These are phyloP conservation scores for Botrylloides violaceus DNA, from an alignment of 23 tunicate genomes.

Conservation along the genomic window DNA sequence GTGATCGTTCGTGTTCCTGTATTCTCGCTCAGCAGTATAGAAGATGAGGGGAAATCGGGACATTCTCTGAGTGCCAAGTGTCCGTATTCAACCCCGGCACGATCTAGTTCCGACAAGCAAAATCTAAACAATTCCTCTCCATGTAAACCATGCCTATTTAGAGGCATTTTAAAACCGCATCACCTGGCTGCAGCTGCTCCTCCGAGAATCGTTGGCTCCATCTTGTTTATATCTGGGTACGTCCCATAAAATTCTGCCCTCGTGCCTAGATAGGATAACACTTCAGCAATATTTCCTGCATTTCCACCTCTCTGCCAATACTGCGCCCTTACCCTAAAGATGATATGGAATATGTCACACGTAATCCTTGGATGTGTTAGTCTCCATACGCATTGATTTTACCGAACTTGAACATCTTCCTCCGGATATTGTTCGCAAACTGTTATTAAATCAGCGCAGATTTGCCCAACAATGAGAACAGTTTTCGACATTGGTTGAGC, in stretches of 20 bases:
- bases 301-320: constrained; percentile 30
- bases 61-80: not conserved
- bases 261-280: constrained; percentile 11
- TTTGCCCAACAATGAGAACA: constrained; percentile 6
- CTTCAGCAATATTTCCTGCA: constrained; percentile 17
- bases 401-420: constrained; percentile 20
- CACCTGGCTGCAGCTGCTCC: constrained; percentile 16
- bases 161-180: not conserved
- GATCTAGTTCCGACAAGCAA: constrained; percentile 17
- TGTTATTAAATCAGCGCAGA: constrained; percentile 18
- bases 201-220: constrained; percentile 17
- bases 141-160: no score
- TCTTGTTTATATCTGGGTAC: constrained; percentile 8
- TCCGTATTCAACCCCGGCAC: not conserved
- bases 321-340: constrained; percentile 1
- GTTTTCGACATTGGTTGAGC: no score
- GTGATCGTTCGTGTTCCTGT: constrained; percentile 19
- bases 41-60: constrained; percentile 9
- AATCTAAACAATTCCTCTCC: not conserved
- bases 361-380: not conserved
- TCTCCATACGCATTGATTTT: no score
- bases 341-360: not conserved
- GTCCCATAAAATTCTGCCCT: constrained; percentile 8
- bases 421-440: constrained; percentile 18
- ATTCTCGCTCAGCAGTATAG: not conserved